A percentile compares a stretch with the other conserved stretches of the same genome.
Conservation (phyloP, 2,113 vertebrate species). For the Motacilla alba region DNA sequence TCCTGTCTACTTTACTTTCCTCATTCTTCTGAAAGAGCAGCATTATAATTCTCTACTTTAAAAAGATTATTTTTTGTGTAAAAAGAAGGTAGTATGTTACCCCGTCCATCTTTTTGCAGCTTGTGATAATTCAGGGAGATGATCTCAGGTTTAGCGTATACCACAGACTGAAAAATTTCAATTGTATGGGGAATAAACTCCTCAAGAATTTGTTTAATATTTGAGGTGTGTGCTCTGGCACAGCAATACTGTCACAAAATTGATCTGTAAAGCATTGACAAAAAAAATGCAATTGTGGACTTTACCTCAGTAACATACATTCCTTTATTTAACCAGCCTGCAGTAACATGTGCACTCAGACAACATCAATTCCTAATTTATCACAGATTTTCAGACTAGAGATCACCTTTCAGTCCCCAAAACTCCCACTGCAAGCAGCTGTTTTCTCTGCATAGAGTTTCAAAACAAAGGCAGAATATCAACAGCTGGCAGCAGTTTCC, state of each 20-base stretch:
- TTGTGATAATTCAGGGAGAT: not conserved
- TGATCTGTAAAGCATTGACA: not conserved
- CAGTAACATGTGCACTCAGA: not conserved
- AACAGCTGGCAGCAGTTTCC: not conserved
- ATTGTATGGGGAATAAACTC: not conserved
- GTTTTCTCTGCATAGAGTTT: not conserved
- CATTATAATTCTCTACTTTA: not conserved
- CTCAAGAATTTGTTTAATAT: not conserved
- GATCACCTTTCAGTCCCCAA: not conserved
- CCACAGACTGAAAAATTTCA: not conserved
- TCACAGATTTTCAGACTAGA: not conserved
- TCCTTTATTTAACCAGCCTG: not conserved
- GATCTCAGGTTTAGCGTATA: not conserved
- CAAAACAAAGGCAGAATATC: not conserved
- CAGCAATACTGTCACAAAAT: not conserved
- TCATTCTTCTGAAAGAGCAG: not conserved
- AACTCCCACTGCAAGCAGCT: not conserved
- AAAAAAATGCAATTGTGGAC: not conserved
- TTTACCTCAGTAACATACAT: not conserved
- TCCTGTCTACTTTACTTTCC: not conserved
- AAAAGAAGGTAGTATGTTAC: not conserved
- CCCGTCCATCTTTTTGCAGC: rapidly evolving
- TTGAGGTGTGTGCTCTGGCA: not conserved
- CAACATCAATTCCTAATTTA: not conserved
- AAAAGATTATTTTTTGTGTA: not conserved